These are phyloP conservation scores for Ennomos fuscantarius DNA, from an alignment of 2,888 invertebrate species.

Conservation along the genomic window DNA sequence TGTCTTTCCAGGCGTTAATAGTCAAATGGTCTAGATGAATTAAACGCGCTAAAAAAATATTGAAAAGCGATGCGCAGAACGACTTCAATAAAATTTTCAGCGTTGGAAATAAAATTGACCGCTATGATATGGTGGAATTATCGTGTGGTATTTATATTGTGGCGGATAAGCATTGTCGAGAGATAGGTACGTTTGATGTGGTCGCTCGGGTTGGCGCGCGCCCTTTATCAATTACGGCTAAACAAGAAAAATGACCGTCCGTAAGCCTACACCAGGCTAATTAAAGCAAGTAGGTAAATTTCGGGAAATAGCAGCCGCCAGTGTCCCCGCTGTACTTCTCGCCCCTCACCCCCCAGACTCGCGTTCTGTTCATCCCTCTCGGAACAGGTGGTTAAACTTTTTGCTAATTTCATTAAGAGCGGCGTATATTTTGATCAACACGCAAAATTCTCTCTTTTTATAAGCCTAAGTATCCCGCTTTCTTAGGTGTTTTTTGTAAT, in stretches of 20 bases:
- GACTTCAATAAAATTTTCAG: conserved; percentile 27
- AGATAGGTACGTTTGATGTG: conserved; percentile 57
- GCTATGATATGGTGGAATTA: conserved; percentile 27
- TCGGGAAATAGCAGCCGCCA: conserved; percentile 57
- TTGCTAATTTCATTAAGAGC: conserved; percentile 70
- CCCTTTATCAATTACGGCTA: conserved; percentile 82
- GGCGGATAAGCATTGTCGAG: conserved; percentile 46
- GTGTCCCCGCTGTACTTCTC: conserved; percentile 51
- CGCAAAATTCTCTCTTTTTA: conserved; percentile 52
- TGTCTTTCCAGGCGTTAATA: conserved; percentile 34
- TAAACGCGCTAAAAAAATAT: conserved; percentile 40
- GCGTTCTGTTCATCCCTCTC: conserved; percentile 49
- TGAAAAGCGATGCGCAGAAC: conserved; percentile 38
- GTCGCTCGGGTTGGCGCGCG: conserved; percentile 53
- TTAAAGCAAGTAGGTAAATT: conserved; percentile 82
- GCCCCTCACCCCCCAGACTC: conserved; percentile 40
- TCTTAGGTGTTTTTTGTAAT: conserved; percentile 44
- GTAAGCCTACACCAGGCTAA: conserved; percentile 79
- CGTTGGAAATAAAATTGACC: conserved; percentile 21
- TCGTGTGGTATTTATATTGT: conserved; percentile 24
- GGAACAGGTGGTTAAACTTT: conserved; percentile 77
- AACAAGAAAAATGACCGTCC: conserved; percentile 81
- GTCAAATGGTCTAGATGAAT: conserved; percentile 24
- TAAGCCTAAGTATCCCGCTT: conserved; percentile 47
- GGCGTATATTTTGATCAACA: conserved; percentile 73